phyloP scores from a whole-genome alignment of 2,113 vertebrate genomes.

The Tachycineta bicolor region DNA sequence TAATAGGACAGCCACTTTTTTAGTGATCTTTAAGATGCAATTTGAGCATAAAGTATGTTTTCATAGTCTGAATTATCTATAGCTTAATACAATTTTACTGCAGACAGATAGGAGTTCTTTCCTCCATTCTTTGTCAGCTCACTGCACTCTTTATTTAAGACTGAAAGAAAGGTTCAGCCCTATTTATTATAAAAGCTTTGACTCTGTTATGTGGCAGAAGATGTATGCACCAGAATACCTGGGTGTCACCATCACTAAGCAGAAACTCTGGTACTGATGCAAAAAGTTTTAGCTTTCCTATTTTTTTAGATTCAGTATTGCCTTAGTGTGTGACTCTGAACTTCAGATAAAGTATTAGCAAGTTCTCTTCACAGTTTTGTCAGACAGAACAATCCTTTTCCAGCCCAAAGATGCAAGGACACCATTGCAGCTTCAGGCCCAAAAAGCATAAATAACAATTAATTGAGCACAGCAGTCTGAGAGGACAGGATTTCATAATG shows the following conservation, averaged over 20 bases:
- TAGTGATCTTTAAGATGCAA: not conserved
- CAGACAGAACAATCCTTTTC: not conserved
- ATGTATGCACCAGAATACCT: not conserved
- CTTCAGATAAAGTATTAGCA: not conserved
- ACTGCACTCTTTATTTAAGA: not conserved
- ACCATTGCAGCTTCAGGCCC: not conserved
- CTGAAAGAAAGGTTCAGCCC: not conserved
- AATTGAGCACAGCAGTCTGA: not conserved
- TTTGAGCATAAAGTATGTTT: not conserved
- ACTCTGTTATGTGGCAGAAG: not conserved
- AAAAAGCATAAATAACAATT: not conserved
- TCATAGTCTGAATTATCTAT: not conserved
- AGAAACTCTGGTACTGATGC: not conserved
- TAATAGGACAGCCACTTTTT: not conserved
- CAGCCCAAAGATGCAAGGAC: not conserved
- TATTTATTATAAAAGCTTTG: not conserved
- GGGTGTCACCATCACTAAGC: not conserved
- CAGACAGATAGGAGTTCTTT: not conserved
- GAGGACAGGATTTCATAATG: not conserved
- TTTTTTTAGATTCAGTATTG: not conserved
- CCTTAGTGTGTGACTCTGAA: not conserved
- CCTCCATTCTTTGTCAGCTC: not conserved
- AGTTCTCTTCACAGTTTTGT: not conserved
- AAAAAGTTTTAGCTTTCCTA: not conserved
- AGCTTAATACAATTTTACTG: not conserved